A percentile compares a stretch with the other conserved stretches of the same genome.
Conservation (phyloP, 2,888 invertebrate species). For the Helleia helle region DNA sequence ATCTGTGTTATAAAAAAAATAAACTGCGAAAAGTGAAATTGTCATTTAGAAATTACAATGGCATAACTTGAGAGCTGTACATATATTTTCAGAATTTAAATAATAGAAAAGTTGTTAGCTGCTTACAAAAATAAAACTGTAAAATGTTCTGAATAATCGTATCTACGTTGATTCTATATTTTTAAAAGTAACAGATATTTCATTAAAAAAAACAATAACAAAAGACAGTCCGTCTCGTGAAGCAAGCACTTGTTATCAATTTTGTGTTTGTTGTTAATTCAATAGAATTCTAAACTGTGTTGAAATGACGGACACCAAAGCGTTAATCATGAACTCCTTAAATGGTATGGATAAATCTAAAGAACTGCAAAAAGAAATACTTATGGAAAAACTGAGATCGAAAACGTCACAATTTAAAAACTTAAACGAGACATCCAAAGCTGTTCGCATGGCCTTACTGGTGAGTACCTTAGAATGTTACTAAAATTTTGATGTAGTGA, state of each 20-base stretch:
- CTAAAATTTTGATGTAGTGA: no score
- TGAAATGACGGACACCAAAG: slow-evolving; percentile 49
- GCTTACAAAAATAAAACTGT: not conserved
- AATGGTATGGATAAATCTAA: slow-evolving; percentile 59
- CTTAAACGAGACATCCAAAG: slow-evolving; percentile 90
- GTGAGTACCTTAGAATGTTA: slow-evolving; percentile 58
- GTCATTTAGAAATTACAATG: not conserved
- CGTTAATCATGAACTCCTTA: slow-evolving; percentile 41
- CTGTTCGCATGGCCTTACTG: slow-evolving; percentile 88
- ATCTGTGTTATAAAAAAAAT: no score
- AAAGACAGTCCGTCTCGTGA: not conserved
- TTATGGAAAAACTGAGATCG: slow-evolving; percentile 93
- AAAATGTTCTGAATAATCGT: not conserved
- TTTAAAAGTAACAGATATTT: not conserved
- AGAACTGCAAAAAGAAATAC: slow-evolving; percentile 82
- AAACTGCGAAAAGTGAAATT: no score
- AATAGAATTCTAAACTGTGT: not conserved
- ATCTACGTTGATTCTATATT: not conserved
- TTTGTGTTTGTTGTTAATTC: slow-evolving; percentile 27
- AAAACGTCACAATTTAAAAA: slow-evolving; percentile 88
- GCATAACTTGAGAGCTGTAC: not conserved
- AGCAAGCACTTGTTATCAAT: not conserved
- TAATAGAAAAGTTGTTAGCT: not conserved
- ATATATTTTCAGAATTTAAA: not conserved
- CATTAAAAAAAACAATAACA: slow-evolving; percentile 4